Evolutionary conservation across 2,113 vertebrate genomes (phyloP), one percentile per base, ranked within the genome.

Genomic region (Meleagris gallopavo): DNA sequence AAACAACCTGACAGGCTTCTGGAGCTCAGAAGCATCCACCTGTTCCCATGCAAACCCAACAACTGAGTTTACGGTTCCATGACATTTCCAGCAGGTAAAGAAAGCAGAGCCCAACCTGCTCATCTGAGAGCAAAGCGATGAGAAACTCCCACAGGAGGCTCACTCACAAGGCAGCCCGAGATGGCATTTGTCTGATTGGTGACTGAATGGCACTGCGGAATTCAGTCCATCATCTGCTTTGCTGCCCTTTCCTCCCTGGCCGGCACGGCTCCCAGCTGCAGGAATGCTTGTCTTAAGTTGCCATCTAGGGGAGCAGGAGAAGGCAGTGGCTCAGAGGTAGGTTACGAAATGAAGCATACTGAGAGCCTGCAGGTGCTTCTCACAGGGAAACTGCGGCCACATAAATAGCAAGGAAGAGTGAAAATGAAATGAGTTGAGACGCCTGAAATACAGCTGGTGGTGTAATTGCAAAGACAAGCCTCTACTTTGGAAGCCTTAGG

Each of bases 291-390:
- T 86, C 94, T 83, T 48, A 32, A 97, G 85, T 94, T 97, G 95
- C 93, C 95, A 93, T 81, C 89, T 65, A 95, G 91, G 95, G 96
- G 93, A 97, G 82, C 82, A 25, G 93, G 41, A 88, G 27, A 46
- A 86, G 94, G 46, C 92, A 45, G 62, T 83, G 93, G 55, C 91
- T 81, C 34, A 15, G 65, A 91, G 87, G 85, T 22, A 66, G 79
- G 83, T 52, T 78, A 55, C 6, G 19, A 55, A 94, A 48, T 10
- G 0, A 43, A 93, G 64, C 15, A 11, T 36, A 13, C 64, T 5
- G 4, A 85, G 34, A 86, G 65, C 69, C 94, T 78, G 12, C 27
- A 46, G 82, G 77, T 88, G 34, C 57, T 83, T 52, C 43, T 13
- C 24, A 18, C 22, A 52, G 67, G 30, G 46, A 60, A 74, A 16